Conservation (phyloP, 2,888 invertebrate genomes). For the Trichopria drosophilae region DNA sequence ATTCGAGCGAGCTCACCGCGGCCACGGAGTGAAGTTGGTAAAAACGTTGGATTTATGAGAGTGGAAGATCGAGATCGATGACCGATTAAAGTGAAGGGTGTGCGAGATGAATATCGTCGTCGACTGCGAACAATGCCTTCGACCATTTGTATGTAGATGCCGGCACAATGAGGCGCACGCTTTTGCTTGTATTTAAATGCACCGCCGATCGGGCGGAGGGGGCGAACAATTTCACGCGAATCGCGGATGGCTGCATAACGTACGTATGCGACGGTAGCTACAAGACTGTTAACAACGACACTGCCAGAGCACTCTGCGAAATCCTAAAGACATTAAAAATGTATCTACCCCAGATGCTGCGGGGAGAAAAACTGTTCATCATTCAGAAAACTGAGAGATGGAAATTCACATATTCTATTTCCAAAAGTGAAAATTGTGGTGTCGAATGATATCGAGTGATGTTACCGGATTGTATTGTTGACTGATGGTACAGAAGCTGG, state of each 20-base stretch:
- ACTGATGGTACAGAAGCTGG: too few species aligned
- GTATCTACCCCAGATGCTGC: too few species aligned
- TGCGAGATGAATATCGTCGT: slow-evolving; percentile 29
- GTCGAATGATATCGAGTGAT: too few species aligned
- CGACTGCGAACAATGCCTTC: slow-evolving; percentile 32
- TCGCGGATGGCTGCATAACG: slow-evolving; percentile 29
- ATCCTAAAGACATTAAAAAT: too few species aligned
- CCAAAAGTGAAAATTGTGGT: too few species aligned
- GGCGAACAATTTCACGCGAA: slow-evolving; percentile 30
- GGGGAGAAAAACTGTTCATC: too few species aligned
- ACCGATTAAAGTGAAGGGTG: slow-evolving; percentile 36
- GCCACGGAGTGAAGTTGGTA: slow-evolving; percentile 32
- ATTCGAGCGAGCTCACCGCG: slow-evolving; percentile 12
- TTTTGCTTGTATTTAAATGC: slow-evolving; percentile 27
- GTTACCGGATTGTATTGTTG: too few species aligned
- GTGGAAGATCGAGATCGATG: slow-evolving; percentile 34
- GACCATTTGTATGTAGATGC: slow-evolving; percentile 30
- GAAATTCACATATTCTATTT: too few species aligned
- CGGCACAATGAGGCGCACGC: slow-evolving; percentile 14
- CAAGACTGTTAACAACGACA: too few species aligned
- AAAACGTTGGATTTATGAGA: slow-evolving; percentile 36
- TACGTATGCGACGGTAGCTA: slow-evolving; percentile 15
- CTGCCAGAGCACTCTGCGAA: too few species aligned
- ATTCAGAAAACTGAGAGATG: too few species aligned
- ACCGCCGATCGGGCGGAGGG: too few species aligned